These are phyloP conservation scores for Thyatira batis DNA, from an alignment of 2,888 invertebrate genomes.

Conservation along the genomic window DNA sequence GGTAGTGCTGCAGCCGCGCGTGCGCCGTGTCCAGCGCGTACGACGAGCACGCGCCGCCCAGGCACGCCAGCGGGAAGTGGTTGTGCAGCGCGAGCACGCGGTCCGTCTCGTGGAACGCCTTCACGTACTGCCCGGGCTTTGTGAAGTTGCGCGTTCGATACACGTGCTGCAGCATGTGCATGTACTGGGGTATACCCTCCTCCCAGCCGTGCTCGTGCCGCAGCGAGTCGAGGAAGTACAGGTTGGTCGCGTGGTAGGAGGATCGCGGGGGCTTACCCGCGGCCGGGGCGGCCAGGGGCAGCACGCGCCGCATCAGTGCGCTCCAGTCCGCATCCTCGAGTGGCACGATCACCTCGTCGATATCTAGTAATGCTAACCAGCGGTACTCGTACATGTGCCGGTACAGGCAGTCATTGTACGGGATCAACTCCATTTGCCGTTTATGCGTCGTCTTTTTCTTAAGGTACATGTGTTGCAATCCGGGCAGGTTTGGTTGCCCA, in stretches of 20 bases:
- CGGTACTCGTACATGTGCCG: slow-evolving; percentile 95
- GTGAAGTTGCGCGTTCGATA: slow-evolving; percentile 95
- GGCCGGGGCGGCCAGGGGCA: slow-evolving; percentile 84
- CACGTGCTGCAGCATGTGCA: slow-evolving; percentile 97
- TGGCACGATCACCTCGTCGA: slow-evolving; percentile 97
- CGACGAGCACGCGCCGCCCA: slow-evolving; percentile 92
- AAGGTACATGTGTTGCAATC: slow-evolving; percentile 93
- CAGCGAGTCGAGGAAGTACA: slow-evolving; percentile 95
- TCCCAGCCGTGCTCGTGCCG: slow-evolving; percentile 90
- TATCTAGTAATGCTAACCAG: slow-evolving; percentile 94
- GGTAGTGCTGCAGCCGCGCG: slow-evolving; percentile 96
- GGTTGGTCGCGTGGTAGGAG: slow-evolving; percentile 94
- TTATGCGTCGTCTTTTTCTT: slow-evolving; percentile 96
- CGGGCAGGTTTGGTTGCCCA: slow-evolving; percentile 94
- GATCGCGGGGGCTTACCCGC: slow-evolving; percentile 83
- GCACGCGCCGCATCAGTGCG: slow-evolving; percentile 87
- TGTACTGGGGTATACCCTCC: slow-evolving; percentile 90
- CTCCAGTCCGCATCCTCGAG: slow-evolving; percentile 88
- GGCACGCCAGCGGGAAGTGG: slow-evolving; percentile 94
- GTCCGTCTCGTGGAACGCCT: slow-evolving; percentile 96
- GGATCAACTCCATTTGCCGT: slow-evolving; percentile 96
- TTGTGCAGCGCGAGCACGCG: slow-evolving; percentile 94
- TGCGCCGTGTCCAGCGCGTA: slow-evolving; percentile 91
- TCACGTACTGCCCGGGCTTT: slow-evolving; percentile 95
- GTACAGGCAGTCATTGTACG: slow-evolving; percentile 98